A percentile compares a stretch with the other conserved stretches of the same genome.
phyloP scores from a whole-genome alignment of 30 jellyfish, hydroid and myxozoan genomes.

The Pelagia noctiluca region DNA sequence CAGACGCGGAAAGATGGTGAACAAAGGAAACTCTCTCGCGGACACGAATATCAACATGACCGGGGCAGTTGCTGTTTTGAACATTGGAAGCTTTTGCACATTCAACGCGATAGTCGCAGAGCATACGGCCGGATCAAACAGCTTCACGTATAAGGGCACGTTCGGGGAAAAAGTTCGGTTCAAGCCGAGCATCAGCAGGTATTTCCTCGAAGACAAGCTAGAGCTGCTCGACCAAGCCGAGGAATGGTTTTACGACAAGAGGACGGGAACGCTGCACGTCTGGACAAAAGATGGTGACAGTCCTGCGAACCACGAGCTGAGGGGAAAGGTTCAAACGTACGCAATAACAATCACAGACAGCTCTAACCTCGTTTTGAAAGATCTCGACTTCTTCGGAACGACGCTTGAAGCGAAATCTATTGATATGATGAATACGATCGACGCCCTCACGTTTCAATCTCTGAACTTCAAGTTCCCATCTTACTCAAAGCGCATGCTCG shows the following conservation, averaged over 20 bases:
- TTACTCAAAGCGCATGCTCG: slow-evolving; percentile 53
- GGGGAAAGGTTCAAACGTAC: slow-evolving; percentile 53
- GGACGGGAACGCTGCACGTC: slow-evolving; percentile 13
- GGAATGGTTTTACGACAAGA: slow-evolving; percentile 47
- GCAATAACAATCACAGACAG: slow-evolving; percentile 16
- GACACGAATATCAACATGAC: slow-evolving; percentile 47
- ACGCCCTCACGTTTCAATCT: slow-evolving; percentile 27
- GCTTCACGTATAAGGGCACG: slow-evolving; percentile 32
- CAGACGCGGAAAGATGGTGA: slow-evolving; percentile 32
- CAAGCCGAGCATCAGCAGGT: neutral
- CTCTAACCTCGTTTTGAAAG: slow-evolving; percentile 6
- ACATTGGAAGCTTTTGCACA: slow-evolving; percentile 45
- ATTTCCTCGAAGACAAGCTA: slow-evolving; percentile 44
- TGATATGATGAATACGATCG: neutral
- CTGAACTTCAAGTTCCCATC: slow-evolving; percentile 43
- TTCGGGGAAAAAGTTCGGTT: slow-evolving; percentile 27
- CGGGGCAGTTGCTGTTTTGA: slow-evolving; percentile 44
- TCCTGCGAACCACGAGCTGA: slow-evolving; percentile 15
- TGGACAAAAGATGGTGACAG: slow-evolving; percentile 40
- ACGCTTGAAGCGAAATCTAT: slow-evolving; percentile 16
- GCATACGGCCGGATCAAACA: slow-evolving; percentile 47
- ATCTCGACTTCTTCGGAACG: slow-evolving; percentile 49
- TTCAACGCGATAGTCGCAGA: slow-evolving; percentile 32
- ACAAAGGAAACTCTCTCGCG: slow-evolving; percentile 34
- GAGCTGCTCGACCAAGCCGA: slow-evolving; percentile 56